Percentiles rank a stretch among this genome's conserved stretches.
phyloP scores from a whole-genome alignment of 2,113 vertebrate genomes.

The Emydura subglobosa region DNA sequence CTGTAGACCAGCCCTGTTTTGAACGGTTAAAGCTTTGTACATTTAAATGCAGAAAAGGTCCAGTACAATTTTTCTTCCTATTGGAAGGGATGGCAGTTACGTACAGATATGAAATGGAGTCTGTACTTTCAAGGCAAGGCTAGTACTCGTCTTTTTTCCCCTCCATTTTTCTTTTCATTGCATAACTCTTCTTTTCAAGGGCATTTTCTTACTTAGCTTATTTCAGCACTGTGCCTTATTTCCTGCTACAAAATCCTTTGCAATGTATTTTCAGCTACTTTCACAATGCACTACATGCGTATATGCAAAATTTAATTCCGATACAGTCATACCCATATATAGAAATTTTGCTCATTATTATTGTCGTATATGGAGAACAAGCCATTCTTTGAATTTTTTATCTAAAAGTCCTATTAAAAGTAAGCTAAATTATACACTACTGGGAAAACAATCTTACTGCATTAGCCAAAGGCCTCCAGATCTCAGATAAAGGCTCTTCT shows the following conservation, averaged over 20 bases:
- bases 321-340: constrained; percentile 37
- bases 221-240: constrained; percentile 2
- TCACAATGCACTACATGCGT: constrained; percentile 19
- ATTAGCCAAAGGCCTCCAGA: constrained; percentile 23
- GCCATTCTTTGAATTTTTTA: constrained; percentile 48
- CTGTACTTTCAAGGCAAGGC: constrained; percentile 21
- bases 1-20: neutral
- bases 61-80: neutral
- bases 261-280: constrained; percentile 38
- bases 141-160: constrained; percentile 28
- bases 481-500: constrained; percentile 59
- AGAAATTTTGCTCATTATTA: neutral
- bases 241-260: constrained; percentile 39
- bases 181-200: constrained; percentile 14
- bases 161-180: constrained; percentile 42
- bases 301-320: constrained; percentile 47
- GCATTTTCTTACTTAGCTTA: constrained; percentile 37
- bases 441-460: constrained; percentile 54
- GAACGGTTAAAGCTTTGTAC: neutral
- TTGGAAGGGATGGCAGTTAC: neutral
- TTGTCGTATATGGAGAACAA: constrained; percentile 27
- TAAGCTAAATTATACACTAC: constrained; percentile 59
- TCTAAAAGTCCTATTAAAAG: constrained; percentile 39
- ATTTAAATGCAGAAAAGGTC: neutral
- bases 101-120: constrained; percentile 27